A percentile compares a stretch with the other conserved stretches of the same genome.
phyloP scores from a whole-genome alignment of 1,140 invertebrate genomes.

The Trachymyrmex cornetzi region DNA sequence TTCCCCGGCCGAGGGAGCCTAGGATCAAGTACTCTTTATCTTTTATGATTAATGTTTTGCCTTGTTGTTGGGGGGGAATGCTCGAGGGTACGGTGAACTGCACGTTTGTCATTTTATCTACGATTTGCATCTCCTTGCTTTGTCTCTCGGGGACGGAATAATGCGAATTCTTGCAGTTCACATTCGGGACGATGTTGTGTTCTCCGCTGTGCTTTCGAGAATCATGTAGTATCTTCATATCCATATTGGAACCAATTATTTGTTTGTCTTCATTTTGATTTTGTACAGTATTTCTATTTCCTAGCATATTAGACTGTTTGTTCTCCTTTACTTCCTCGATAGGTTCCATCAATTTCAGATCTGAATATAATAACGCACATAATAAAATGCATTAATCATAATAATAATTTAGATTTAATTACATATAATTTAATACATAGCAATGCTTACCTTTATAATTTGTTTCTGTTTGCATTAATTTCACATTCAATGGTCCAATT shows the following conservation, averaged over 20 bases:
- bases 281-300: background rate
- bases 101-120: constrained; percentile 57
- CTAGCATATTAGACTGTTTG: constrained; percentile 19
- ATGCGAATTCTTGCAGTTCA: constrained; percentile 7
- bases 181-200: constrained; percentile 12
- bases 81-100: constrained; percentile 68
- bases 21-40: constrained; percentile 81
- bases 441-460: constrained; percentile 34
- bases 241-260: background rate
- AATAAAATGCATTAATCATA: constrained; percentile 16
- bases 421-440: background rate
- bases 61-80: constrained; percentile 52
- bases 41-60: constrained; percentile 78
- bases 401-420: constrained; percentile 11
- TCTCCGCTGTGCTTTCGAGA: background rate
- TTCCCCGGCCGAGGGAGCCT: constrained; percentile 87
- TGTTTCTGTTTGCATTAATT: constrained; percentile 30
- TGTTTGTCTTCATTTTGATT: constrained; percentile 2
- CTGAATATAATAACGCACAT: constrained; percentile 19
- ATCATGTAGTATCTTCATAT: constrained; percentile 26
- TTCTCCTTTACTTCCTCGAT: constrained; percentile 59
- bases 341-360: background rate
- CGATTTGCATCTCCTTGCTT: constrained; percentile 7
- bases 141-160: constrained; percentile 23
- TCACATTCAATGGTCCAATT: background rate